Base-by-base conservation (phyloP, 2,113 vertebrate species). In the Cromileptes altivelis region DNA sequence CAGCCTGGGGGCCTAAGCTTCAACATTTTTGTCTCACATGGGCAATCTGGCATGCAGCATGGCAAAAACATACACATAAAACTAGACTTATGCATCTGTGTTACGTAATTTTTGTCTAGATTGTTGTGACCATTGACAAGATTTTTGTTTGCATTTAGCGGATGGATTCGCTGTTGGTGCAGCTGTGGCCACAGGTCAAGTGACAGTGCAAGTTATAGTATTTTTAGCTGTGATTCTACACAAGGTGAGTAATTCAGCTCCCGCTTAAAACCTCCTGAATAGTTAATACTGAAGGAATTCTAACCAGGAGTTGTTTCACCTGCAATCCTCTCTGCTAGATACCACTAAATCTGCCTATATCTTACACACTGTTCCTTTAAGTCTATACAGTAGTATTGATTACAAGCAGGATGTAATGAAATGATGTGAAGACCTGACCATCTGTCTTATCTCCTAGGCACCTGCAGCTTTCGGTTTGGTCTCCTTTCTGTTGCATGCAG, bases 141-240 rank as follows among this genome's bases (percentile, higher is more conserved):
- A 4, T 45, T 58, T 80, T 62, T 70, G 42, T 81, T 50, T 90
- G 57, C 40, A 0, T 61, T 2, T 11, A 97, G 96, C 94, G 68
- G 96, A 96, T 73, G 96, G 96, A 13, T 95, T 97, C 27, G 96
- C 95, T 65, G 92, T 97, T 0, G 95, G 96, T 13, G 94, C 96
- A 15, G 96, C 96, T 7, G 95, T 94, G n/a, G 93, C 95, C 12
- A 95, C 96, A 0, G 93, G 94, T 4, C 90, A 96, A 80, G 92
- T 95, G 65, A 94, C 96, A 0, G 94, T 96, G 70, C 96, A 96
- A 85, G 86, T 96, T 58, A 89, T 96, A 3, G 94, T 96, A 2
- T 96, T 96, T 90, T 91, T 96, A 13, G 96, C 96, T 42, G 95
- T 96, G 37, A 96, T 96, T 83, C 89, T 96, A 40, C 95, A 96